These are phyloP conservation scores for Pocillopora grandis DNA, from an alignment of 92 coral and sea anemone genomes.

Conservation along the genomic window DNA sequence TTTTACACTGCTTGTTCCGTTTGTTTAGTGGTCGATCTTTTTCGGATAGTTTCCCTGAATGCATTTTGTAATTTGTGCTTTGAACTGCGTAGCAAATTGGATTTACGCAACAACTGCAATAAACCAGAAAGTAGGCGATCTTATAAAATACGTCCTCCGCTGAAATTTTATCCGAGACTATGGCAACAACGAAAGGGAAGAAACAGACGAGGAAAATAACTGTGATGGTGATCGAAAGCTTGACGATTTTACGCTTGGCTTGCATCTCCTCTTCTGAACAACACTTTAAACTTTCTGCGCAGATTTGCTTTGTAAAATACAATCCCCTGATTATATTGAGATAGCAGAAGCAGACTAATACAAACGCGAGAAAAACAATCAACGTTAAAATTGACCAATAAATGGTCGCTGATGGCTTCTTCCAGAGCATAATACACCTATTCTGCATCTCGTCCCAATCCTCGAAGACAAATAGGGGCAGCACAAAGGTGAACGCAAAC, in stretches of 20 bases:
- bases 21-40: constrained; percentile 19
- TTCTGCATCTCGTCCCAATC: constrained; percentile 12
- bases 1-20: constrained; percentile 12
- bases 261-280: constrained; percentile 32
- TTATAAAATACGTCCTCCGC: constrained; percentile 16
- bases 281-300: constrained; percentile 12
- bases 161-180: constrained; percentile 24
- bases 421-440: constrained; percentile 40
- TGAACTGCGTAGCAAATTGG: constrained; percentile 70
- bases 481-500: constrained; percentile 41
- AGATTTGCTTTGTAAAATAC: constrained; percentile 65
- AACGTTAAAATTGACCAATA: constrained; percentile 60
- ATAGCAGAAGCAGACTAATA: constrained; percentile 61
- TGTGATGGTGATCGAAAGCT: constrained; percentile 54
- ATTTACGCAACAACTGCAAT: constrained; percentile 62
- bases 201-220: constrained; percentile 60
- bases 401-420: constrained; percentile 4
- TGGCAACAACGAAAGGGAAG: constrained; percentile 54
- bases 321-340: constrained; percentile 66
- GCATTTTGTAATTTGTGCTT: constrained; percentile 68
- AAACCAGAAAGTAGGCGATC: constrained; percentile 51
- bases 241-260: constrained; percentile 71
- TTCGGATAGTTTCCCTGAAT: constrained; percentile 42
- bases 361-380: constrained; percentile 25
- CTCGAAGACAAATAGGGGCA: constrained; percentile 60